phyloP scores from a whole-genome alignment of 2,113 vertebrate genomes.

The Lontra canadensis region DNA sequence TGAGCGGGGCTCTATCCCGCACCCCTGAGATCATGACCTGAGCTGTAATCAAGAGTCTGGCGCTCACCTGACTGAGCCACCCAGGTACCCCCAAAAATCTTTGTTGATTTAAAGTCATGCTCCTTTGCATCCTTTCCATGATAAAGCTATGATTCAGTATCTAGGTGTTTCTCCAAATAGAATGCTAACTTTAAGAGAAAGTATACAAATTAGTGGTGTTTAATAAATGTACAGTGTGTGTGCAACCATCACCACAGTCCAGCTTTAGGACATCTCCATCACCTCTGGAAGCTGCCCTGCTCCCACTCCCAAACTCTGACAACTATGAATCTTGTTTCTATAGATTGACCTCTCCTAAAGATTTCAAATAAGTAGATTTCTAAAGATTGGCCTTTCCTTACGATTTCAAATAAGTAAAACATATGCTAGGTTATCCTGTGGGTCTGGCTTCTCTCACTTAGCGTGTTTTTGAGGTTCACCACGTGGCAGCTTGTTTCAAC shows the following conservation, averaged over 20 bases:
- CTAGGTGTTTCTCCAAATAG: conserved; percentile 21
- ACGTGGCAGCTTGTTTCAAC: background rate
- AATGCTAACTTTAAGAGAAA: background rate
- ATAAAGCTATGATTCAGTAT: background rate
- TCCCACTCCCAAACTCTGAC: background rate
- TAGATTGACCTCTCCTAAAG: background rate
- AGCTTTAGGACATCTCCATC: conserved; percentile 4
- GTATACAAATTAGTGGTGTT: background rate
- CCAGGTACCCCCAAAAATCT: background rate
- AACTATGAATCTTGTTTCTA: background rate
- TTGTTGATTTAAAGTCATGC: background rate
- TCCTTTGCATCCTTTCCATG: background rate
- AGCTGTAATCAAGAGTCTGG: background rate
- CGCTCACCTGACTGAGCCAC: background rate
- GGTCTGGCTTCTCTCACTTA: background rate
- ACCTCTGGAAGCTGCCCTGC: background rate
- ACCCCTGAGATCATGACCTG: background rate
- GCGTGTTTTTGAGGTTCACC: background rate
- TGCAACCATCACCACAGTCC: background rate
- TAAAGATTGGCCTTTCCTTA: background rate
- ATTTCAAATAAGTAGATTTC: conserved; percentile 15
- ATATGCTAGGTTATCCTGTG: background rate
- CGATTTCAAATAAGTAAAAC: conserved; percentile 25
- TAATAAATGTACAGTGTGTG: background rate
- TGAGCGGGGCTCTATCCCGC: background rate